Base-by-base conservation (phyloP, 2,888 invertebrate species). In the Plagiodera versicolora region DNA sequence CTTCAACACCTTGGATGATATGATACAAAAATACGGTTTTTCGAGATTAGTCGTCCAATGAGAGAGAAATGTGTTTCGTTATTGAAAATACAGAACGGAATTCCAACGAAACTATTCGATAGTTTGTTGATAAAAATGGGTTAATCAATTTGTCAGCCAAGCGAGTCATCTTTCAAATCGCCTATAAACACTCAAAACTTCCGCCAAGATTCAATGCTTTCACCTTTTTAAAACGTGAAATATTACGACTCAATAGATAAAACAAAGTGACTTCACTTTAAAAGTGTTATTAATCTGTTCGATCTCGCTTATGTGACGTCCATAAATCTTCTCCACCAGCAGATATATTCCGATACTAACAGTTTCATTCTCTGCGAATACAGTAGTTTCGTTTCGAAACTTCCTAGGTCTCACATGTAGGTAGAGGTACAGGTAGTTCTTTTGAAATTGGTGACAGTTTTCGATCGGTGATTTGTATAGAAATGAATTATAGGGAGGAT, bases 201-300 rank as follows among this genome's bases (percentile, higher is more conserved):
- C 35, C 32, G 14, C 1, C 58, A 53, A 50, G 63, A 67, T 52
- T 67, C 61, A 67, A 58, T 49, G 53, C 58, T 47, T 58, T 52
- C 58, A 56, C 61, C 61, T 63, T 55, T 65, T 60, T 58, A 63
- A 64, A 67, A 67, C 63, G 65, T 61, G 60, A 65, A 67, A 65
- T 64, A 61, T 64, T 67, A 67, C 58, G 59, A 58, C 61, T 60
- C 61, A 58, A 65, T 62, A 58, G 61, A 66, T 60, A 59, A 63
- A 66, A 59, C 60, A 61, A 62, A 58, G 58, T 44, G 64, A 62
- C 55, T 66, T 56, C 58, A 62, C 64, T 66, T 67, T 65, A 65
- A 65, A 62, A 65, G 67, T 65, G 65, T 67, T 63, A 67, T 67
- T 65, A 67, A 67, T 67, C 67, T 65, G 39, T 39, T 62, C 60